Evolutionary conservation across 2,797 vertebrate genomes (phyloP).

Genomic region (Hapalemur alaotrensis): DNA sequence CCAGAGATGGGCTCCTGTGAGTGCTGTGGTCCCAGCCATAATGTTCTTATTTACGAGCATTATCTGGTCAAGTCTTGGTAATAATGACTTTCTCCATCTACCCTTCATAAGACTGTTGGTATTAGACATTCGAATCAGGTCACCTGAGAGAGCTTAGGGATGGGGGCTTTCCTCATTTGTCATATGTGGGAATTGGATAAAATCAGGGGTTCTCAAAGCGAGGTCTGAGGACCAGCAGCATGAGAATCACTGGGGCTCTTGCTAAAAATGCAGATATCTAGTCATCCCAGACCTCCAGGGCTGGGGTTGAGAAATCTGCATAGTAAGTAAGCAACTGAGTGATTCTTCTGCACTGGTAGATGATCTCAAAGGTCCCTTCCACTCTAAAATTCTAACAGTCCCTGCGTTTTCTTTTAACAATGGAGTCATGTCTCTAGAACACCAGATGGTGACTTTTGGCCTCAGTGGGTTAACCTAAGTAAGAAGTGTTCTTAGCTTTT

Average conservation of each 20-base stretch:
- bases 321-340: background rate
- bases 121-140: background rate
- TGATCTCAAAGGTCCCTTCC: conserved; percentile 76
- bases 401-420: background rate
- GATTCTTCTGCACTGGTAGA: background rate
- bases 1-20: background rate
- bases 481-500: background rate
- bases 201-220: background rate
- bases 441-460: background rate
- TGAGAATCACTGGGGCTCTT: background rate
- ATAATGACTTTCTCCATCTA: background rate
- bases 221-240: background rate
- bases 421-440: background rate
- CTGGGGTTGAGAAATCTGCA: background rate
- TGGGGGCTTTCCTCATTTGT: background rate
- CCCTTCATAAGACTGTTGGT: background rate
- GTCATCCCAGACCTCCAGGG: background rate
- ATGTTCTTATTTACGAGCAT: conserved; percentile 17
- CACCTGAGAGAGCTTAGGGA: background rate
- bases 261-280: background rate
- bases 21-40: background rate
- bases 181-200: background rate
- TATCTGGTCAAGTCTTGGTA: background rate
- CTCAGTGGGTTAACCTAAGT: background rate
- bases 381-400: conserved; percentile 42